Base-by-base conservation (phyloP, 2,888 invertebrate species). In the Troides oblongomaculatus region DNA sequence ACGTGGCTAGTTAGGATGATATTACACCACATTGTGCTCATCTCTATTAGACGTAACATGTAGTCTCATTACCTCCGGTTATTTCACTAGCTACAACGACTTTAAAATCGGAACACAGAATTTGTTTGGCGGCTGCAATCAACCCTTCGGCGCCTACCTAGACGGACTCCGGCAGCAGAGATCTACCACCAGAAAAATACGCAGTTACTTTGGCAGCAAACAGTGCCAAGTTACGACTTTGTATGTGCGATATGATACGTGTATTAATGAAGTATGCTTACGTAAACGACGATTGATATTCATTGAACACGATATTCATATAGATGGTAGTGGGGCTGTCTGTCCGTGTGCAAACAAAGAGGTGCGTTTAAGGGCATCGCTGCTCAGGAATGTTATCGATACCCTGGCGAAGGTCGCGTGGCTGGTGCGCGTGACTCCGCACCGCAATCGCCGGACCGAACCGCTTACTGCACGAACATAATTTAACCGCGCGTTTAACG, bases 361-460 rank as follows among this genome's bases (percentile, higher is more conserved):
- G 58, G 30, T 39, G 8, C 50, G n/a, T 21, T 62, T 58, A 68
- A 62, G 59, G 68, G 59, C 59, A 36, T 63, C 64, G n/a, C 5
- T 36, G 18, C 53, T 64, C 23, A 53, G 64, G 68, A 60, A 64
- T 60, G 59, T 39, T 68, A 60, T 59, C 58, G 53, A 60, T 53
- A 64, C 68, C 64, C 60, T 39, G 17, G 60, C 59, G 53, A 68
- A 68, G 68, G 68, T 56, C 68, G 64, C 68, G 59, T 64, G 64
- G 60, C 30, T 6, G 30, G 23, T 58, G 57, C 63, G 63, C 64
- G 53, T 64, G 64, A 68, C 64, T 68, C 64, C 53, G 25, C 39
- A 56, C 50, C 50, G 39, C 59, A 68, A 64, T 60, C 39, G 53
- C 30, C 39, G 25, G n/a, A 60, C 23, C 60, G 59, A 30, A 30